Evolutionary conservation across 2,888 invertebrate species (phyloP).

Genomic region (Leptogaster cylindrica): DNA sequence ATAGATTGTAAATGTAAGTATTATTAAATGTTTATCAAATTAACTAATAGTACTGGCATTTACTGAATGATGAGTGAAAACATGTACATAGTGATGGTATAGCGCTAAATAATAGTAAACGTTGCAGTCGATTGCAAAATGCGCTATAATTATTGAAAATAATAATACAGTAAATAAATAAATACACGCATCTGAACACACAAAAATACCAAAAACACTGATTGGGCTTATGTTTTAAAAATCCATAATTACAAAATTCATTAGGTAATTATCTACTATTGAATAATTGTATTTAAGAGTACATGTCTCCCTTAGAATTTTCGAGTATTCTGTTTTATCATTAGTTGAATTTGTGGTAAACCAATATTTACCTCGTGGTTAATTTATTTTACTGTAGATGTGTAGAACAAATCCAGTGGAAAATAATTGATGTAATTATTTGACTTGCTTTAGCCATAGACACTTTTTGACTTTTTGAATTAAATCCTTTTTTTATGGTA

Average conservation of each 20-base stretch:
- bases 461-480: too few species aligned
- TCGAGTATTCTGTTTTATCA: too few species aligned
- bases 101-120: slow-evolving; percentile 2
- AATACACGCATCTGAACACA: neutral
- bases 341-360: neutral
- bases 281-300: too few species aligned
- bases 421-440: neutral
- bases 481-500: too few species aligned
- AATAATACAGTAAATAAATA: neutral
- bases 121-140: neutral
- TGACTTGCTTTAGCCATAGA: too few species aligned
- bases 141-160: neutral
- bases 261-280: neutral
- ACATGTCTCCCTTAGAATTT: too few species aligned
- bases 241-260: neutral
- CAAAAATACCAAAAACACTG: neutral
- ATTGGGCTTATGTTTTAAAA: too few species aligned
- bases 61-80: slow-evolving; percentile 1
- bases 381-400: neutral
- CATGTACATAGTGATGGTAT: slow-evolving; percentile 9
- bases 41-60: slow-evolving; percentile 41
- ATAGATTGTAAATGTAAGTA: slow-evolving; percentile 54
- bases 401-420: neutral
- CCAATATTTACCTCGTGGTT: neutral
- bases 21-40: slow-evolving; percentile 41